Evolutionary conservation across 2,797 vertebrate species (phyloP).

Genomic region (Peromyscus attwateri): DNA sequence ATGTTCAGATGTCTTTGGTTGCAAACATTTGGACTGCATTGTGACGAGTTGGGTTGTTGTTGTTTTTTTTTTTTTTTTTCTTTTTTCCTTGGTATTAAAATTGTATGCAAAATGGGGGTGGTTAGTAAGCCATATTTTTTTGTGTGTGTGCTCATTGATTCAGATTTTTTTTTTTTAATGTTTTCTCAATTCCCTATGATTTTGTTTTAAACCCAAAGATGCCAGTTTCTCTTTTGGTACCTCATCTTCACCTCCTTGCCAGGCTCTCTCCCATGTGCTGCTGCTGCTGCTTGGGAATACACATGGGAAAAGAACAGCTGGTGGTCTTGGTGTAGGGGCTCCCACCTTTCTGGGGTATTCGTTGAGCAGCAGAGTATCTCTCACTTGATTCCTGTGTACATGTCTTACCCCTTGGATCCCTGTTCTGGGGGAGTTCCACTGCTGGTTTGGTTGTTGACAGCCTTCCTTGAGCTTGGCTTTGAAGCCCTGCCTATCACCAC

Average conservation of each 20-base stretch:
- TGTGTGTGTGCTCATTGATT: slow-evolving; percentile 81
- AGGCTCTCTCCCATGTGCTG: slow-evolving; percentile 29
- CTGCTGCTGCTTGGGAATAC: slow-evolving; percentile 54
- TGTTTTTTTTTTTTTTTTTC: neutral
- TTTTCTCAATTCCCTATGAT: slow-evolving; percentile 72
- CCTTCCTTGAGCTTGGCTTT: slow-evolving; percentile 2
- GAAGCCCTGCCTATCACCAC: neutral
- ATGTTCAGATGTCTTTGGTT: slow-evolving; percentile 87
- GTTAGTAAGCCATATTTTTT: slow-evolving; percentile 88
- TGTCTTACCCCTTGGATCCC: neutral
- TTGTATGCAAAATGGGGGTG: slow-evolving; percentile 83
- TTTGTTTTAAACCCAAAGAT: slow-evolving; percentile 84
- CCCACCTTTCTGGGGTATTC: neutral
- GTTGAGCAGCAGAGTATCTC: neutral
- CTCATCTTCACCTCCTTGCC: slow-evolving; percentile 63
- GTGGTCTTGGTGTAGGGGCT: neutral
- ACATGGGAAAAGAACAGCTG: neutral
- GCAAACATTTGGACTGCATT: slow-evolving; percentile 83
- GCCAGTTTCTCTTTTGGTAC: slow-evolving; percentile 78
- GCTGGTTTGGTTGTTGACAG: neutral
- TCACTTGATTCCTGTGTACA: neutral
- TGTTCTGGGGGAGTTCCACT: neutral
- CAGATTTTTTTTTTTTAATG: slow-evolving; percentile 62
- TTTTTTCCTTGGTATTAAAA: slow-evolving; percentile 77
- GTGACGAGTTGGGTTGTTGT: slow-evolving; percentile 75